These are phyloP conservation scores for Catalaphyllia jardinei DNA, from an alignment of 64 coral and sea anemone species.

Conservation along the genomic window DNA sequence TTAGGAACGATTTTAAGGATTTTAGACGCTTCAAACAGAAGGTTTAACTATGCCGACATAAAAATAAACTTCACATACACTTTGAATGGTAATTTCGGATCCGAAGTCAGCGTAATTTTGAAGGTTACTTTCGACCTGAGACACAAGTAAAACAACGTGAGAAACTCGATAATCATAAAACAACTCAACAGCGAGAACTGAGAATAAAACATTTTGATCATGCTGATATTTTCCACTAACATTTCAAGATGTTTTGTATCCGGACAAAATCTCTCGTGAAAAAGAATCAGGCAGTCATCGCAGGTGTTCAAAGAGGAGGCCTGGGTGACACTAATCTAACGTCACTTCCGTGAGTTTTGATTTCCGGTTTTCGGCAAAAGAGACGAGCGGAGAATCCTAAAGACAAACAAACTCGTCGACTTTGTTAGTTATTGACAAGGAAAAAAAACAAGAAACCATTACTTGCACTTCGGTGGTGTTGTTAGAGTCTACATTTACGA, in stretches of 20 bases:
- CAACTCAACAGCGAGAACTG: background rate
- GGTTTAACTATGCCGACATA: background rate
- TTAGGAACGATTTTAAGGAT: background rate
- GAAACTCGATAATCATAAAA: background rate
- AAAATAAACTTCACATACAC: slow-evolving; percentile 67
- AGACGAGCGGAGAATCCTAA: no score
- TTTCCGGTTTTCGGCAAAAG: background rate
- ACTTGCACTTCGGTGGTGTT: no score
- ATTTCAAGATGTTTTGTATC: background rate
- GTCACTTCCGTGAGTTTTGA: slow-evolving; percentile 5
- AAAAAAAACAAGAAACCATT: no score
- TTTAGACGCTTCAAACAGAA: background rate
- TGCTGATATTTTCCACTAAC: slow-evolving; percentile 19
- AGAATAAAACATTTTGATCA: background rate
- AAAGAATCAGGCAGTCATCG: slow-evolving; percentile 19
- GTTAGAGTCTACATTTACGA: no score
- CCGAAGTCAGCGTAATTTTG: slow-evolving; percentile 96
- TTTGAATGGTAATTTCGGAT: slow-evolving; percentile 98
- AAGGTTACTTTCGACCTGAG: slow-evolving; percentile 99
- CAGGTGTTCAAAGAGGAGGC: slow-evolving; percentile 33
- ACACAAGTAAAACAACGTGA: background rate
- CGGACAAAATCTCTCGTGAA: background rate
- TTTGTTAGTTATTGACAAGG: no score
- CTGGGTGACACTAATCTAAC: background rate
- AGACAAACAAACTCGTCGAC: no score